These are phyloP conservation scores for Muscicapa comitata DNA, from an alignment of 2,797 vertebrate species.

Conservation along the genomic window DNA sequence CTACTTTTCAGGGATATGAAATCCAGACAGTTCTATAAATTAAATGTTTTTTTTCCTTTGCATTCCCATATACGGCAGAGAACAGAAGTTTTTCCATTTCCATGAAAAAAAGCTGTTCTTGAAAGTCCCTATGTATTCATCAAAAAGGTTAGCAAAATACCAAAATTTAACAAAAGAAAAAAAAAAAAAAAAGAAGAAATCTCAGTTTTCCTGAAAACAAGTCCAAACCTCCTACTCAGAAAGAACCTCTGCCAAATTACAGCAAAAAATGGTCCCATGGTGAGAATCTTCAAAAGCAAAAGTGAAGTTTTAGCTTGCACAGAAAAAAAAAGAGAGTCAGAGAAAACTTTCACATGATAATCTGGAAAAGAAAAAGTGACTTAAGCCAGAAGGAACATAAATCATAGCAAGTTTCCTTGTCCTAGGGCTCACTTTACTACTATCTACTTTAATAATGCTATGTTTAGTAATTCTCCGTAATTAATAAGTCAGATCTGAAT, in stretches of 20 bases:
- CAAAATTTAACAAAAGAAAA: neutral
- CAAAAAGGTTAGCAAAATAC: slow-evolving; percentile 22
- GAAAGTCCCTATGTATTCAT: neutral
- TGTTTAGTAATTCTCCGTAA: neutral
- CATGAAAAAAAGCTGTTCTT: slow-evolving; percentile 18
- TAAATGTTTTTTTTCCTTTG: neutral
- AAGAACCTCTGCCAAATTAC: slow-evolving; percentile 17
- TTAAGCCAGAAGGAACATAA: neutral
- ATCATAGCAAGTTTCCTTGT: neutral
- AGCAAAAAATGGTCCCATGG: neutral
- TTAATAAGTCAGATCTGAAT: neutral
- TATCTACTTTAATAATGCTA: neutral
- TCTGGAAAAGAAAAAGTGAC: neutral
- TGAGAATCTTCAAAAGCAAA: slow-evolving; percentile 41
- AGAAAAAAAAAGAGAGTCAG: neutral
- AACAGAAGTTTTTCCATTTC: neutral
- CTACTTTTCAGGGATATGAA: neutral
- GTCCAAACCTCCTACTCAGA: slow-evolving; percentile 34
- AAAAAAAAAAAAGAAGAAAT: neutral
- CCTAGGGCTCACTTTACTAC: neutral
- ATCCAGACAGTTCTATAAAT: neutral
- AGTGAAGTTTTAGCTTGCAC: neutral
- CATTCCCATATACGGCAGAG: neutral
- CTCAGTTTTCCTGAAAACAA: slow-evolving; percentile 15
- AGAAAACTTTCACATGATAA: neutral